phyloP scores from a whole-genome alignment of 2,797 vertebrate genomes.

The Cuculus canorus region DNA sequence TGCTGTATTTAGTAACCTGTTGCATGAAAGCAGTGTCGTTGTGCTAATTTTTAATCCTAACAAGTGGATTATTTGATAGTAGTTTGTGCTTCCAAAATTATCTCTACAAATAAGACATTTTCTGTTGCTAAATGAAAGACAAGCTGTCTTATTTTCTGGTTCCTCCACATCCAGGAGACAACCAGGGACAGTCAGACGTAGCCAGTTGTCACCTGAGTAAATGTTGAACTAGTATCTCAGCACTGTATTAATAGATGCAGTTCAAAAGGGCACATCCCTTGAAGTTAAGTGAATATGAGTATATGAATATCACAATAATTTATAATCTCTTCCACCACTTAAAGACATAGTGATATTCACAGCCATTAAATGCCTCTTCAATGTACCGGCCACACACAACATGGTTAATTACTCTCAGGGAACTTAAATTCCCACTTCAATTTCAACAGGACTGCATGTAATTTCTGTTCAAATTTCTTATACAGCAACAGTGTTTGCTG shows the following conservation, averaged over 20 bases:
- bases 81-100: background rate
- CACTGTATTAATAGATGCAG: background rate
- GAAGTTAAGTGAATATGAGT: background rate
- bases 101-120: background rate
- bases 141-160: background rate
- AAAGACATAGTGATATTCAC: slow-evolving; percentile 13
- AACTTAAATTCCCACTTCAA: slow-evolving; percentile 64
- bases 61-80: background rate
- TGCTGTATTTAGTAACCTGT: background rate
- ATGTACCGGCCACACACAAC: slow-evolving; percentile 49
- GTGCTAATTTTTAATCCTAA: background rate
- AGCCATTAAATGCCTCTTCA: slow-evolving; percentile 43
- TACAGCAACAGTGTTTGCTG: slow-evolving; percentile 21
- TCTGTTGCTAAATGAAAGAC: background rate
- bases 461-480: slow-evolving; percentile 51
- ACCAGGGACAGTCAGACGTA: background rate
- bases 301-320: background rate
- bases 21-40: background rate
- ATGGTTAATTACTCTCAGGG: slow-evolving; percentile 52
- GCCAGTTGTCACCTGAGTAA: background rate
- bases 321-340: background rate
- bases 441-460: slow-evolving; percentile 59
- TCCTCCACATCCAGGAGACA: background rate
- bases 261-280: background rate
- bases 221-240: background rate